A percentile compares a stretch with the other conserved stretches of the same genome.
These are phyloP conservation scores for Pegea sp. DNA, from an alignment of 23 tunicate species.

Conservation along the genomic window DNA sequence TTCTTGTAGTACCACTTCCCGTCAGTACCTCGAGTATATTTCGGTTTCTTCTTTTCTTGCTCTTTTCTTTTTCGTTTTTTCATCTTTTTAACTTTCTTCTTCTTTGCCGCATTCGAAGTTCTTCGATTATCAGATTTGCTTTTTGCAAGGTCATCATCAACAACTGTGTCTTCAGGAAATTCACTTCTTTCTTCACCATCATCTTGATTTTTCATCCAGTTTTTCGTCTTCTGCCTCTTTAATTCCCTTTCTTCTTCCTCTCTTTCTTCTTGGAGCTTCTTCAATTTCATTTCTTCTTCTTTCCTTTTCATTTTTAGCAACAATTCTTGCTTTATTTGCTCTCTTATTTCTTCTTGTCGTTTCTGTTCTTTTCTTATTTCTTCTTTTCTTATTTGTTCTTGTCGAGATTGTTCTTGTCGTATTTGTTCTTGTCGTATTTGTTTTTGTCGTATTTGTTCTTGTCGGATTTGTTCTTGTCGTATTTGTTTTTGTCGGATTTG, in stretches of 20 bases:
- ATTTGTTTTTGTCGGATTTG: neutral
- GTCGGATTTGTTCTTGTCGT: constrained; percentile 2
- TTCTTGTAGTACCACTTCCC: constrained; percentile 78
- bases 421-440: too few relatives aligned
- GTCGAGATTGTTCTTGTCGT: too few relatives aligned
- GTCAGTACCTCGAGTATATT: constrained; percentile 44
- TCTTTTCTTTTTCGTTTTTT: constrained; percentile 4
- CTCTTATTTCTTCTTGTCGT: constrained; percentile 2
- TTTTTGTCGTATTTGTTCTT: neutral
- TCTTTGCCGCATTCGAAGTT: constrained; percentile 1
- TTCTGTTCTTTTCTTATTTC: neutral
- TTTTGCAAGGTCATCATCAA: too few relatives aligned
- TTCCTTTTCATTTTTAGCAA: neutral
- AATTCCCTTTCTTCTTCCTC: neutral
- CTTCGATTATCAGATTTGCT: neutral
- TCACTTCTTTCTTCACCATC: neutral
- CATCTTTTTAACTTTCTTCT: constrained; percentile 2
- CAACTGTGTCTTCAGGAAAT: neutral
- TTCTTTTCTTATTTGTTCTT: neutral
- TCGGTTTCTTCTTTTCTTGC: constrained; percentile 6
- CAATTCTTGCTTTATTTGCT: neutral
- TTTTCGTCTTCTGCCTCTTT: neutral
- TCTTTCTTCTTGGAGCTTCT: neutral
- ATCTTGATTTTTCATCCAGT: neutral
- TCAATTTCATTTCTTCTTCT: constrained; percentile 1